These are phyloP conservation scores for Lasioglossum malachurum DNA, from an alignment of 2,888 invertebrate species.

Conservation along the genomic window DNA sequence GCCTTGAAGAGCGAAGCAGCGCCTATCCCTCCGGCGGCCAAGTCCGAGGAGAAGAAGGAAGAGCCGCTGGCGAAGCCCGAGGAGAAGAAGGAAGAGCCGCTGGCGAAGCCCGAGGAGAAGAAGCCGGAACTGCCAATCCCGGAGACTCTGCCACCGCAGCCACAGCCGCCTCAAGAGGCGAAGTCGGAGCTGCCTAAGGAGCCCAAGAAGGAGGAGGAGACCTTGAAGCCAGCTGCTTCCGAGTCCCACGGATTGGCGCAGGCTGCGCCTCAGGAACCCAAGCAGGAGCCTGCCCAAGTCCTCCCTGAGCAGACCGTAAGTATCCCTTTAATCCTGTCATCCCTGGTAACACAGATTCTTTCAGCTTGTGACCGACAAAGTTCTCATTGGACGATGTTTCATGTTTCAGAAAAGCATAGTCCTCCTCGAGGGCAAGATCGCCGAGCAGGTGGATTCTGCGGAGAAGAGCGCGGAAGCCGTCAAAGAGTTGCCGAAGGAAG, in stretches of 20 bases:
- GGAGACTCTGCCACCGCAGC: constrained; percentile 21
- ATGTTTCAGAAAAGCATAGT: constrained; percentile 53
- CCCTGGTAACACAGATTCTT: not conserved
- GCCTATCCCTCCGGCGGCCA: constrained; percentile 35
- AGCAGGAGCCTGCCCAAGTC: constrained; percentile 53
- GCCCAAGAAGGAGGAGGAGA: constrained; percentile 71
- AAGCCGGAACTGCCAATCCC: constrained; percentile 46
- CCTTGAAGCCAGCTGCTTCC: constrained; percentile 66
- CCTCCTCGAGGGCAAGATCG: constrained; percentile 65
- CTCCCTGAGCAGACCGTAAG: constrained; percentile 63
- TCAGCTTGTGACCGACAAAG: not conserved
- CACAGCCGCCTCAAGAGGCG: constrained; percentile 50
- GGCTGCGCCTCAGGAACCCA: constrained; percentile 66
- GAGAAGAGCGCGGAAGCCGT: constrained; percentile 53
- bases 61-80: constrained; percentile 53
- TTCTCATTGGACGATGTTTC: not conserved
- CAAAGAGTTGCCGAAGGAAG: constrained; percentile 65
- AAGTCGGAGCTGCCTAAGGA: constrained; percentile 39
- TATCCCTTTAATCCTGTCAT: not conserved
- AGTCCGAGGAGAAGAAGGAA: constrained; percentile 60
- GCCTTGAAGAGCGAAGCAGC: constrained; percentile 44
- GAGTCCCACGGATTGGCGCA: constrained; percentile 70
- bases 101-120: constrained; percentile 61
- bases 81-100: constrained; percentile 60
- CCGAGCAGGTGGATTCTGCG: constrained; percentile 59